These are phyloP conservation scores for Mesopsocus fuscifrons DNA, from an alignment of 2,888 invertebrate genomes.

Conservation along the genomic window DNA sequence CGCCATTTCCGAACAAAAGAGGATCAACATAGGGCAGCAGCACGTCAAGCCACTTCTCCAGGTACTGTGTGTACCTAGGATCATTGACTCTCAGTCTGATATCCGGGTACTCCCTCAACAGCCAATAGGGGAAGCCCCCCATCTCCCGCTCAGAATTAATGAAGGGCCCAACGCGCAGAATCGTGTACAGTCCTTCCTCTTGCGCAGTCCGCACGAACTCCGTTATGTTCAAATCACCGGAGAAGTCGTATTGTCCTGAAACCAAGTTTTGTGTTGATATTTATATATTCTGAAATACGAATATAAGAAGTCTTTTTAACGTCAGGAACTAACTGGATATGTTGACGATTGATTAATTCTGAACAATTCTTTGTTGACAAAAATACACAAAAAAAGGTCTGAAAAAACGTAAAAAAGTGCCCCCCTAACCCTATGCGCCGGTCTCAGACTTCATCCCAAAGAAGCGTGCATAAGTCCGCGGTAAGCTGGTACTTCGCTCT, in stretches of 20 bases:
- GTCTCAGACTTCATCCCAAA: no score
- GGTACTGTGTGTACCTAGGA: slow-evolving; percentile 33
- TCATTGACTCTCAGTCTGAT: slow-evolving; percentile 46
- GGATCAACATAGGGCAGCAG: slow-evolving; percentile 30
- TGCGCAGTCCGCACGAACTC: slow-evolving; percentile 49
- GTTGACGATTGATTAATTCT: neutral
- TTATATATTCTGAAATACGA: no score
- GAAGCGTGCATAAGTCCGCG: no score
- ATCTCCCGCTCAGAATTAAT: slow-evolving; percentile 75
- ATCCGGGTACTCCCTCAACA: slow-evolving; percentile 23
- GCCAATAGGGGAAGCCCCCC: slow-evolving; percentile 42
- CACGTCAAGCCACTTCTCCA: slow-evolving; percentile 29
- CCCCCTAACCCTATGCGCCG: no score
- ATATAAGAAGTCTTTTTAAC: no score
- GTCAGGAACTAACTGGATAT: neutral
- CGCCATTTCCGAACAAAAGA: slow-evolving; percentile 47
- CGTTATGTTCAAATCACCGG: slow-evolving; percentile 31
- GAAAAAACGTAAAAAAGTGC: no score
- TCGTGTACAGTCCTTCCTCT: slow-evolving; percentile 53
- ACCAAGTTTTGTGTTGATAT: no score
- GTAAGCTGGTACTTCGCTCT: no score
- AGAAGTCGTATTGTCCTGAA: slow-evolving; percentile 27
- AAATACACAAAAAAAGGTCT: slow-evolving; percentile 7
- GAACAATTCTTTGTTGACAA: slow-evolving; percentile 7
- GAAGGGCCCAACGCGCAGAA: slow-evolving; percentile 72